Base-by-base conservation (phyloP, 2,888 invertebrate genomes). In the Tetheella fluctuosa region DNA sequence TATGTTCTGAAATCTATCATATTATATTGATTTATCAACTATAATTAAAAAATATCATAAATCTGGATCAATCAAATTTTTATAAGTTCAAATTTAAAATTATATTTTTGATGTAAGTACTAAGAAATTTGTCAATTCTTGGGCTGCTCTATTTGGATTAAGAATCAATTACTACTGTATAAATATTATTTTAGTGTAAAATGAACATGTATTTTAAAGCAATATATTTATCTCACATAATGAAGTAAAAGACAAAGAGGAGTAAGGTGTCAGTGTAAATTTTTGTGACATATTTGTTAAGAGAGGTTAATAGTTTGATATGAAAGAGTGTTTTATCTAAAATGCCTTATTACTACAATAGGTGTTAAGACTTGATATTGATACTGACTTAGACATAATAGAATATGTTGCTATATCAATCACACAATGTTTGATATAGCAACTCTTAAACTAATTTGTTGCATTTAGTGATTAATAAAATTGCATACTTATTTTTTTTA, bases 391-490 rank as follows among this genome's bases (percentile, higher is more conserved):
- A 91, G 88, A 82, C 86, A 80, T 91, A 90, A 80, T 81, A 79
- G 70, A 81, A 77, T 74, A 83, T 78, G 87, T 89, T 90, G 89
- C 88, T 88, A 82, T 81, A 74, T 87, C 85, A 83, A 81, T 83
- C 83, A 85, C 83, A 80, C 79, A 79, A 5, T n/a, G 82, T 80
- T 85, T 85, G 86, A 87, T 84, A 81, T 85, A 85, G 80, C 90
- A 89, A 90, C 89, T 86, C 77, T 77, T 86, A 86, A 89, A 87
- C 85, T 91, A 88, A 91, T 91, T 89, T 91, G 92, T 92, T 93
- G 92, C 93, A 93, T 92, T 92, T 93, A 92, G 92, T 88, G 89
- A 90, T 82, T 87, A 91, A 91, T 91, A 90, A 91, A 92, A 91
- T 91, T 92, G 91, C 92, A 93, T 93, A 92, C 91, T 83, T 92